Evolutionary conservation across 2,888 invertebrate species (phyloP).

Genomic region (Allygus modestus): DNA sequence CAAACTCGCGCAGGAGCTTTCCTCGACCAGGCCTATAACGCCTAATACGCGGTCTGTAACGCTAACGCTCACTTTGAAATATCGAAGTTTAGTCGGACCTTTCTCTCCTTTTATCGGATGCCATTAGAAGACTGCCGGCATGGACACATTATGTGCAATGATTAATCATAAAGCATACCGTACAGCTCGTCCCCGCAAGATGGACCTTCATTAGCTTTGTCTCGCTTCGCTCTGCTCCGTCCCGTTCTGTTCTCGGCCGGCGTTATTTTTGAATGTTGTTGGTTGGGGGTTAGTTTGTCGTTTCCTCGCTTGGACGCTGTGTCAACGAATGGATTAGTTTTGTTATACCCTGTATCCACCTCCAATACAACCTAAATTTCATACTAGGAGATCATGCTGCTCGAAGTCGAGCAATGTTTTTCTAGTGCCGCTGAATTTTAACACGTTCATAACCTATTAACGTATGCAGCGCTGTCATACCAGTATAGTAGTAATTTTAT

Average conservation of each 20-base stretch:
- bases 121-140: slow-evolving; percentile 59
- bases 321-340: no score
- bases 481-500: no score
- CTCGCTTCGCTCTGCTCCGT: neutral
- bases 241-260: neutral
- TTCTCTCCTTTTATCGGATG: slow-evolving; percentile 59
- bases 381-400: no score
- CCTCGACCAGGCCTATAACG: slow-evolving; percentile 55
- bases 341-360: no score
- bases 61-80: slow-evolving; percentile 52
- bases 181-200: slow-evolving; percentile 57
- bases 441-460: no score
- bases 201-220: slow-evolving; percentile 47
- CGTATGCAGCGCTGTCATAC: no score
- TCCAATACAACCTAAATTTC: no score
- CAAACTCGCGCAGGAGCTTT: neutral
- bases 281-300: neutral
- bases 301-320: no score
- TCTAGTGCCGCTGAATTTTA: no score
- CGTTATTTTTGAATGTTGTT: neutral
- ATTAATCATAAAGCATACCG: slow-evolving; percentile 64
- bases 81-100: slow-evolving; percentile 58
- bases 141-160: slow-evolving; percentile 63
- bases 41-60: slow-evolving; percentile 57
- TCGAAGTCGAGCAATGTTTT: no score